Evolutionary conservation across 2,113 vertebrate species (phyloP).

Genomic region (Stictonetta naevosa): DNA sequence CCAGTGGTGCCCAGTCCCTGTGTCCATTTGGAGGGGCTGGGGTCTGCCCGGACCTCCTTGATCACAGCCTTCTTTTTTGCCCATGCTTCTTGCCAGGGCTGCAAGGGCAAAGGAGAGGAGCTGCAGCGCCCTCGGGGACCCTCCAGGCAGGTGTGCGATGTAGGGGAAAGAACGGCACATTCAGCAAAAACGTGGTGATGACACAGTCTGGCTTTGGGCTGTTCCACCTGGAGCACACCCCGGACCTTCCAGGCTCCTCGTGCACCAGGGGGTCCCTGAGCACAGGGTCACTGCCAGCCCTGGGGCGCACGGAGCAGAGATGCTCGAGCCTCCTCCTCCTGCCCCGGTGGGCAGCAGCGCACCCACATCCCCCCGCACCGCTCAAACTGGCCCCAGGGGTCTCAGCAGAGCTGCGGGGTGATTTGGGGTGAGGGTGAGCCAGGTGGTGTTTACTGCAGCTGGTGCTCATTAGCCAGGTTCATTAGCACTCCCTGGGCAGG

Average conservation of each 20-base stretch:
- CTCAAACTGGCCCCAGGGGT: rapidly evolving
- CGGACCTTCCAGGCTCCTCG: too few relatives aligned
- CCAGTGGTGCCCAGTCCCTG: rapidly evolving
- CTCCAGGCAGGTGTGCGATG: rapidly evolving
- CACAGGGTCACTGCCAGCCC: neutral
- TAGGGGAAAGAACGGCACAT: neutral
- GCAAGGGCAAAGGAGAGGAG: neutral
- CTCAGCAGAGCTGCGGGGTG: neutral
- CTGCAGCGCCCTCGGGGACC: neutral
- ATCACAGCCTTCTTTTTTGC: neutral
- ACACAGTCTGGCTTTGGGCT: neutral
- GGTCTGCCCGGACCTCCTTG: neutral
- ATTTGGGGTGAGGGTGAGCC: neutral
- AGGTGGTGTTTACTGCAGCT: neutral
- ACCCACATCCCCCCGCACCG: rapidly evolving
- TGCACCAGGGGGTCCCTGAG: neutral
- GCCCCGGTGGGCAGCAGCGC: rapidly evolving
- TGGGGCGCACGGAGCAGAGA: too few relatives aligned
- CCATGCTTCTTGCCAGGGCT: neutral
- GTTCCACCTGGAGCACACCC: neutral
- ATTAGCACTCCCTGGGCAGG: neutral
- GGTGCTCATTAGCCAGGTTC: neutral
- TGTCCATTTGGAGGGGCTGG: rapidly evolving
- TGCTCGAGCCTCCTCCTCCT: neutral
- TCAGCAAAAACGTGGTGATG: neutral